Base-by-base conservation (phyloP, 2,888 invertebrate species). In the Cephus rjabovi region DNA sequence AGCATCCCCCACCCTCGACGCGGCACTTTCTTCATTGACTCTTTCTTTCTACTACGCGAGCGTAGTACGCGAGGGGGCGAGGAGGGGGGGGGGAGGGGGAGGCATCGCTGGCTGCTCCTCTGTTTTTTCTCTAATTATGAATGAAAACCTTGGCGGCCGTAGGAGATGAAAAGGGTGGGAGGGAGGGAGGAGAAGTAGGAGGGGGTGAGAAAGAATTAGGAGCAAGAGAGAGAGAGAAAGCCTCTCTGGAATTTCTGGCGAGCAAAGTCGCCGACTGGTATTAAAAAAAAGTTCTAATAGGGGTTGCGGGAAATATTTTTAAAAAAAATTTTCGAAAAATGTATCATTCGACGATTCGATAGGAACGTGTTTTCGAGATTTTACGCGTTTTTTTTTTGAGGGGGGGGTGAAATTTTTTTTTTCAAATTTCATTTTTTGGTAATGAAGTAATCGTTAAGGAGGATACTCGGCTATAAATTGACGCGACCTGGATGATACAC, bases 61-160 rank as follows among this genome's bases (percentile, higher is more conserved):
- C 89, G 89, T 90, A 89, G 87, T 87, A 88, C 85, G 83, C 71
- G 71, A 74, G 69, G 23, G 71, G 6, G 71, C n/a, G n/a, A n/a
- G n/a, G n/a, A n/a, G n/a, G n/a, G 69, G 23, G 71, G 69, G 23
- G 71, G 31, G 30, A 1, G 30, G 30, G 30, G 30, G 31, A 31
- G 71, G 71, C 71, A 34, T 30, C 12, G 74, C 80, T 76, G 76
- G 82, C 81, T 81, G 78, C 86, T 86, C 83, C 84, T 86, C 86
- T 88, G 87, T 90, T 90, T 90, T 88, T 89, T 88, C 90, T 91
- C 90, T 91, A 91, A 91, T 91, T 91, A 91, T 91, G 91, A 91
- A 91, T 91, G 91, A 90, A 90, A 91, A 90, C 87, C 56, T 56
- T 56, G 15, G 15, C 69, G 15, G 74, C 74, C 12, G 11, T 12